Percentiles rank a stretch among this genome's conserved stretches.
phyloP scores from a whole-genome alignment of 30 jellyfish, hydroid and myxozoan species.

The Clytia hemisphaerica region DNA sequence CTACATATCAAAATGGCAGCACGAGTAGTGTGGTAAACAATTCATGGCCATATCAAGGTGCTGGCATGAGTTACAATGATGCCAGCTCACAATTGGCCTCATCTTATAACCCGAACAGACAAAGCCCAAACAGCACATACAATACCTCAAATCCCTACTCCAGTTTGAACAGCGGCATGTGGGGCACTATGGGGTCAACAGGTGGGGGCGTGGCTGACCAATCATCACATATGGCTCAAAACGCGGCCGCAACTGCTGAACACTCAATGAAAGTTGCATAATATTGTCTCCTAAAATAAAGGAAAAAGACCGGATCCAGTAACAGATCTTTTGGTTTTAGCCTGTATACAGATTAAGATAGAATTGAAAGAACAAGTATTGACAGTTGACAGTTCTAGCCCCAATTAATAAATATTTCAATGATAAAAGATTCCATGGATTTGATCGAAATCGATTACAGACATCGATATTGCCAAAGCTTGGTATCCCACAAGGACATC shows the following conservation, averaged over 20 bases:
- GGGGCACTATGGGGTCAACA: constrained; percentile 74
- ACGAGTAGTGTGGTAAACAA: constrained; percentile 70
- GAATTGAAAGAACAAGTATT: no score
- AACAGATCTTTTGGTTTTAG: no score
- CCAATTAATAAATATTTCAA: no score
- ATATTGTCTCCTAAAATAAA: no score
- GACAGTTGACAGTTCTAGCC: no score
- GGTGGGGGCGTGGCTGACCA: constrained; percentile 37
- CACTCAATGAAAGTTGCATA: constrained; percentile 95
- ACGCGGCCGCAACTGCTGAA: constrained; percentile 80
- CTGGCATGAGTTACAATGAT: constrained; percentile 54
- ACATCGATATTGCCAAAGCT: no score
- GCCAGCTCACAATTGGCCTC: constrained; percentile 54
- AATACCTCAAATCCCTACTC: constrained; percentile 62
- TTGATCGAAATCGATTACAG: no score
- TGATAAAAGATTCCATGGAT: no score
- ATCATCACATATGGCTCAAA: no score
- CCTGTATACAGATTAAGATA: no score
- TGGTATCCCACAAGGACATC: no score
- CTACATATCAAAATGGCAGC: constrained; percentile 85
- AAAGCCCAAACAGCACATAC: constrained; percentile 40
- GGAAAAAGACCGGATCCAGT: no score
- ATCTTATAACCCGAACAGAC: constrained; percentile 66
- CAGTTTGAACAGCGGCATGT: constrained; percentile 64
- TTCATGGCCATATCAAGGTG: constrained; percentile 97